These are phyloP conservation scores for Achroia grisella DNA, from an alignment of 1,140 invertebrate species.

Conservation along the genomic window DNA sequence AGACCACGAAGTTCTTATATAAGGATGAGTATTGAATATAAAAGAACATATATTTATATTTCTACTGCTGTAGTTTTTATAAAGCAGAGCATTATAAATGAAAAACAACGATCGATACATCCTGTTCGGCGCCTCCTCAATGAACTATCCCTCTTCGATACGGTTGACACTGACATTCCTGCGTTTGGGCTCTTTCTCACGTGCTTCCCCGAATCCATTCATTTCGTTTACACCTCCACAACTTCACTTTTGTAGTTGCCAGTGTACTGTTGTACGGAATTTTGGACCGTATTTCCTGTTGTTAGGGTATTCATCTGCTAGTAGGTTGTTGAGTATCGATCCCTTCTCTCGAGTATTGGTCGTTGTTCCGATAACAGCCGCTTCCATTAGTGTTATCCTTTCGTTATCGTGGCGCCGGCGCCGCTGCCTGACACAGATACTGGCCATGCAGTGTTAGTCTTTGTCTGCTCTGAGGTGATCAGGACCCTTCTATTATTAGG, in stretches of 20 bases:
- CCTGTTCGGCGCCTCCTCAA: constrained; percentile 25
- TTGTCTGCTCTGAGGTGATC: constrained; percentile 21
- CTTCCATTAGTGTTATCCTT: constrained; percentile 65
- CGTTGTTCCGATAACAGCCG: constrained; percentile 40
- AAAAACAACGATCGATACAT: constrained; percentile 2
- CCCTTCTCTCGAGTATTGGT: constrained; percentile 36
- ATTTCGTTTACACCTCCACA: constrained; percentile 33
- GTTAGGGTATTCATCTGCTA: constrained; percentile 19
- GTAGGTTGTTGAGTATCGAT: constrained; percentile 9
- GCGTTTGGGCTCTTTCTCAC: constrained; percentile 34
- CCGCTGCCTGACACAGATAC: constrained; percentile 43
- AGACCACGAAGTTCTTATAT: too few relatives aligned
- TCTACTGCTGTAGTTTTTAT: too few relatives aligned
- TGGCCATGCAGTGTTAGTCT: constrained; percentile 37
- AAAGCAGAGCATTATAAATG: too few relatives aligned
- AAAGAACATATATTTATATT: too few relatives aligned
- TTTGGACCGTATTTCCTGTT: constrained; percentile 27
- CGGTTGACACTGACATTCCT: constrained; percentile 49
- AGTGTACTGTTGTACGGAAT: constrained; percentile 3
- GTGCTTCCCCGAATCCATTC: constrained; percentile 64
- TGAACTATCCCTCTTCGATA: constrained; percentile 36
- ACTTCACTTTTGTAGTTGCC: constrained; percentile 12
- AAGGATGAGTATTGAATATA: too few relatives aligned
- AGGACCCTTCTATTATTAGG: too few relatives aligned
- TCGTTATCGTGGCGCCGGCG: constrained; percentile 62